phyloP scores from a whole-genome alignment of 2,888 invertebrate genomes.

The Microctonus hyperodae region DNA sequence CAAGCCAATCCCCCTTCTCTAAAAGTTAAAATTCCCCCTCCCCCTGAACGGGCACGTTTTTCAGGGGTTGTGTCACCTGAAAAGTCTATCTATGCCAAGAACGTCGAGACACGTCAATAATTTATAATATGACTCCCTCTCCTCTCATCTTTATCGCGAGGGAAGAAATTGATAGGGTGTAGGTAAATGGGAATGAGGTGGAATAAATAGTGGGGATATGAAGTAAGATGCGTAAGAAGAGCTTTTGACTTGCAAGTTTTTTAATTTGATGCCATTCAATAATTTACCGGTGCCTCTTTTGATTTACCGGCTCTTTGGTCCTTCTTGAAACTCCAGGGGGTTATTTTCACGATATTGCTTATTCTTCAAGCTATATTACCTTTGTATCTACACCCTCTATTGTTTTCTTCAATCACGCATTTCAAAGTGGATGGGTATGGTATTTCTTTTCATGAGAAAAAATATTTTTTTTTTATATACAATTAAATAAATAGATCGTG shows the following conservation, averaged over 20 bases:
- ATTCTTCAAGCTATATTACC: background rate
- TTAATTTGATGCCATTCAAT: constrained; percentile 57
- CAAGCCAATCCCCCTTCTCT: too few relatives aligned
- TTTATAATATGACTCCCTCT: constrained; percentile 48
- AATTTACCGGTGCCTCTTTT: constrained; percentile 51
- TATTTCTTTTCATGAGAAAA: too few relatives aligned
- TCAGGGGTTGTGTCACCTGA: constrained; percentile 39
- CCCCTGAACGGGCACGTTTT: constrained; percentile 36
- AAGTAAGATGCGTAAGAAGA: constrained; percentile 38
- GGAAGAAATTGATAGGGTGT: constrained; percentile 42
- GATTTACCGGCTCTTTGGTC: constrained; percentile 45
- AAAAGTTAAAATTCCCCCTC: too few relatives aligned
- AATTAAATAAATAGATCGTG: too few relatives aligned
- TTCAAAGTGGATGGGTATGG: too few relatives aligned
- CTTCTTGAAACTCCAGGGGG: background rate
- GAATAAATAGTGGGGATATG: constrained; percentile 42
- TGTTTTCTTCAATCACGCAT: background rate
- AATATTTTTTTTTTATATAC: too few relatives aligned
- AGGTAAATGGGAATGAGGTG: constrained; percentile 48
- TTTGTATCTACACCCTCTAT: background rate
- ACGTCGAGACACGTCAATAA: constrained; percentile 49
- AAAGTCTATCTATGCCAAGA: constrained; percentile 38
- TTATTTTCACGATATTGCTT: background rate
- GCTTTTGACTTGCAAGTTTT: constrained; percentile 38
- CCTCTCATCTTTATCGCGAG: constrained; percentile 26